Conservation (phyloP, 2,888 invertebrate species). For the Odontothrips loti region DNA sequence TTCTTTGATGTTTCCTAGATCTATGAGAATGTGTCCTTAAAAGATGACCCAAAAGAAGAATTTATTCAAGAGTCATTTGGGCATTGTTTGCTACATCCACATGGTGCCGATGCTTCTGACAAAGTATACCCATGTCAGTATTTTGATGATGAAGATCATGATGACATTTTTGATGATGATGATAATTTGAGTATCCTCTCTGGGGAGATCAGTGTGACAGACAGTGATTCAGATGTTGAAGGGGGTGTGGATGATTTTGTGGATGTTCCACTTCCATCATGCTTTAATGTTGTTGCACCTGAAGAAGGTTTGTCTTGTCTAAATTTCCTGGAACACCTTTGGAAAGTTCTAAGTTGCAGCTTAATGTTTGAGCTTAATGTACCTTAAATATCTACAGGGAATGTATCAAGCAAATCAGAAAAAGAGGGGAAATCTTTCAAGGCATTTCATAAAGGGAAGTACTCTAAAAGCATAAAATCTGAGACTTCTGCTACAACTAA, state of each 20-base stretch:
- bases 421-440: background rate
- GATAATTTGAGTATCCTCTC: background rate
- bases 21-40: background rate
- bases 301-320: background rate
- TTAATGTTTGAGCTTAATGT: background rate
- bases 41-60: background rate
- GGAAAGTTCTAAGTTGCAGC: background rate
- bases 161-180: background rate
- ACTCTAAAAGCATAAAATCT: background rate
- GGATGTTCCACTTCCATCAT: slow-evolving; percentile 2
- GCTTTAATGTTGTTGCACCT: background rate
- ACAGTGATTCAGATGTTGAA: background rate
- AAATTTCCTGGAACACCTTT: background rate
- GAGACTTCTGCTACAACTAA: background rate
- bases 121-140: no score
- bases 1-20: background rate
- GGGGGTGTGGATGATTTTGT: background rate
- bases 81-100: no score
- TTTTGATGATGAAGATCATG: no score
- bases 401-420: background rate
- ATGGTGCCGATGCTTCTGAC: no score
- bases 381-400: background rate
- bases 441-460: background rate
- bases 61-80: no score
- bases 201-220: slow-evolving; percentile 6